Conservation (phyloP, 2,797 vertebrate species). For the Neostethus bicornis region DNA sequence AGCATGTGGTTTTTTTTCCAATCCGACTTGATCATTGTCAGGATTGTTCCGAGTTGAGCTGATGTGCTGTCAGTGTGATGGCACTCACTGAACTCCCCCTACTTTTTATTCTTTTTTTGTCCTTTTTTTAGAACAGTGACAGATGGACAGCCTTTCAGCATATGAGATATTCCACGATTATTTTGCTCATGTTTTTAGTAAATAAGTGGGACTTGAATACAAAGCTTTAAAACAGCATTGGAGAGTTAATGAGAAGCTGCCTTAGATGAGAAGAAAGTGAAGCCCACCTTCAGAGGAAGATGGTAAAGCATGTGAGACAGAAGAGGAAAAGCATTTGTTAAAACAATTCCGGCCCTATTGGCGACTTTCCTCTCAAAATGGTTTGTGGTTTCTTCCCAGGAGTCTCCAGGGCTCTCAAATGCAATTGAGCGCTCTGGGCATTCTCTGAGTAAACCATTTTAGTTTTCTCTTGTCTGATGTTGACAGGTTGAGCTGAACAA, state of each 20-base stretch:
- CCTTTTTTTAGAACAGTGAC: slow-evolving; percentile 39
- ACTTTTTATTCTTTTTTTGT: neutral
- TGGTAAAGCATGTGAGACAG: slow-evolving; percentile 10
- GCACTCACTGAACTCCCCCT: slow-evolving; percentile 35
- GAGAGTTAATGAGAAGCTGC: slow-evolving; percentile 60
- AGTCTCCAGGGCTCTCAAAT: slow-evolving; percentile 42
- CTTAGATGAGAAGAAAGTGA: slow-evolving; percentile 33
- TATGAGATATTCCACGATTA: slow-evolving; percentile 5
- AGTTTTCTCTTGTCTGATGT: slow-evolving; percentile 68
- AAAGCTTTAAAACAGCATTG: slow-evolving; percentile 10
- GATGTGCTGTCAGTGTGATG: slow-evolving; percentile 57
- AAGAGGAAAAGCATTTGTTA: slow-evolving; percentile 58
- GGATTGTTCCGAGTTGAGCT: slow-evolving; percentile 59
- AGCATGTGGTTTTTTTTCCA: slow-evolving; percentile 31
- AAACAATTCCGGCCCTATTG: slow-evolving; percentile 56
- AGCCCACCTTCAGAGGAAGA: slow-evolving; percentile 46
- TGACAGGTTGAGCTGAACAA: slow-evolving; percentile 67
- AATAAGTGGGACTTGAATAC: slow-evolving; percentile 54
- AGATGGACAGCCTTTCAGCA: slow-evolving; percentile 40
- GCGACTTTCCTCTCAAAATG: slow-evolving; percentile 52
- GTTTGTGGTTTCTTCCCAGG: slow-evolving; percentile 20
- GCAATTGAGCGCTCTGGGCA: slow-evolving; percentile 61
- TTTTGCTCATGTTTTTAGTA: slow-evolving; percentile 31
- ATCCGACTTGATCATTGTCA: slow-evolving; percentile 70
- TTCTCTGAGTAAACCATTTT: slow-evolving; percentile 68